Percentiles rank a stretch among this genome's conserved stretches.
phyloP scores from a whole-genome alignment of 1,140 invertebrate species.

The Drosophila biarmipes region DNA sequence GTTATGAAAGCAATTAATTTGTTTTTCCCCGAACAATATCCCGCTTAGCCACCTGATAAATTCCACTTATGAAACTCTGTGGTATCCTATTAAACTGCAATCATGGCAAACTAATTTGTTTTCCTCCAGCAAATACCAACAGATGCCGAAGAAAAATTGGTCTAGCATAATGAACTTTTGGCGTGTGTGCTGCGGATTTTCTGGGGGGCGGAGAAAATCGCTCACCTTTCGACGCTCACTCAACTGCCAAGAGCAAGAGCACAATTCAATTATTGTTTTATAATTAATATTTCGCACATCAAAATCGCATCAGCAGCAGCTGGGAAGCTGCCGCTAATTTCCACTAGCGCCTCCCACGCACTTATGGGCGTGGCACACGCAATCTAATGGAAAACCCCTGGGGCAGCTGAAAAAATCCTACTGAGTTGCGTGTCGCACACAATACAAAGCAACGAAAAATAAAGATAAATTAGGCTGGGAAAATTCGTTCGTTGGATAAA shows the following conservation, averaged over 20 bases:
- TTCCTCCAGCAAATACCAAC: slow-evolving; percentile 54
- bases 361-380: slow-evolving; percentile 64
- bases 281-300: slow-evolving; percentile 84
- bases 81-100: slow-evolving; percentile 65
- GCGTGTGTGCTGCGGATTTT: slow-evolving; percentile 23
- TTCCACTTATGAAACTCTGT: slow-evolving; percentile 28
- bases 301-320: slow-evolving; percentile 80
- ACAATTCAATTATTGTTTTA: slow-evolving; percentile 82
- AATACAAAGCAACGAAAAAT: slow-evolving; percentile 38
- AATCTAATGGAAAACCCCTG: slow-evolving; percentile 17
- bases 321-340: slow-evolving; percentile 57
- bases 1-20: slow-evolving; percentile 28
- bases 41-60: slow-evolving; percentile 32
- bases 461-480: slow-evolving; percentile 63
- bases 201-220: slow-evolving; percentile 35
- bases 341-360: slow-evolving; percentile 38
- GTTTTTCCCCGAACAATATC: neutral
- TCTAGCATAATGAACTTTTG: slow-evolving; percentile 69
- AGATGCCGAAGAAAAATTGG: slow-evolving; percentile 45
- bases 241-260: slow-evolving; percentile 48
- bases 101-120: slow-evolving; percentile 61
- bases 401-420: slow-evolving; percentile 36
- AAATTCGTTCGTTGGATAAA: slow-evolving; percentile 48
- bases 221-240: slow-evolving; percentile 59
- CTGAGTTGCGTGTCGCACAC: slow-evolving; percentile 64